Conservation (phyloP, 2,113 vertebrate genomes). For the Apeltes quadracus region DNA sequence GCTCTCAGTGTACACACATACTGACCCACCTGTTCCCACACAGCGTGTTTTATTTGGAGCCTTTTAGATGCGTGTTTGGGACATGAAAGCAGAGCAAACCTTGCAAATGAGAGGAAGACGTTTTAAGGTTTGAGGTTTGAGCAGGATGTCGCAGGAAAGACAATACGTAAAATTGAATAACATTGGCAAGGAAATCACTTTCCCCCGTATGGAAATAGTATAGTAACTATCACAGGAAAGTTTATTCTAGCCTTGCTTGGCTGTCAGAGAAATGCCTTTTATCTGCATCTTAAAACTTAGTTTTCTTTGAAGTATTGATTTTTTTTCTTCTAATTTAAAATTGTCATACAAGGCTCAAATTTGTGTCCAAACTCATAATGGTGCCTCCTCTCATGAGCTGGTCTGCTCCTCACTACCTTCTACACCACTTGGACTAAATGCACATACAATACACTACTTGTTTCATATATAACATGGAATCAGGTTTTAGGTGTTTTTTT, state of each 20-base stretch:
- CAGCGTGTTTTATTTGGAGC: neutral
- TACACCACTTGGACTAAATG: constrained; percentile 42
- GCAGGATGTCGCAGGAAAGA: neutral
- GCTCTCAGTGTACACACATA: neutral
- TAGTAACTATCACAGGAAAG: constrained; percentile 2
- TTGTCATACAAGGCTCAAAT: constrained; percentile 1
- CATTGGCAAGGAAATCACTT: neutral
- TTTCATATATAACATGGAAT: neutral
- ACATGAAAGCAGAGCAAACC: constrained; percentile 11
- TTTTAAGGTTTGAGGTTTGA: neutral
- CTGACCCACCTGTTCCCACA: neutral
- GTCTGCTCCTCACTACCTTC: neutral
- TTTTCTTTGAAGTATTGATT: neutral
- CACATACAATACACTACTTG: constrained; percentile 15
- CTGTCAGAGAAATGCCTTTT: constrained; percentile 8
- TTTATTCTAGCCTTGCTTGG: constrained; percentile 1
- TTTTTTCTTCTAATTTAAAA: neutral
- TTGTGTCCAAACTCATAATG: neutral
- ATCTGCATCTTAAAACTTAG: constrained; percentile 6
- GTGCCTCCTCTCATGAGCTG: constrained; percentile 15
- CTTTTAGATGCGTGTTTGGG: constrained; percentile 7
- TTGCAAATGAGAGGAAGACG: constrained; percentile 24
- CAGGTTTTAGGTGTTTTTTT: neutral
- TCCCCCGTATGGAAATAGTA: neutral
- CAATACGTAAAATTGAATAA: neutral